phyloP scores from a whole-genome alignment of 2,113 vertebrate genomes.

The Mungos mungo region DNA sequence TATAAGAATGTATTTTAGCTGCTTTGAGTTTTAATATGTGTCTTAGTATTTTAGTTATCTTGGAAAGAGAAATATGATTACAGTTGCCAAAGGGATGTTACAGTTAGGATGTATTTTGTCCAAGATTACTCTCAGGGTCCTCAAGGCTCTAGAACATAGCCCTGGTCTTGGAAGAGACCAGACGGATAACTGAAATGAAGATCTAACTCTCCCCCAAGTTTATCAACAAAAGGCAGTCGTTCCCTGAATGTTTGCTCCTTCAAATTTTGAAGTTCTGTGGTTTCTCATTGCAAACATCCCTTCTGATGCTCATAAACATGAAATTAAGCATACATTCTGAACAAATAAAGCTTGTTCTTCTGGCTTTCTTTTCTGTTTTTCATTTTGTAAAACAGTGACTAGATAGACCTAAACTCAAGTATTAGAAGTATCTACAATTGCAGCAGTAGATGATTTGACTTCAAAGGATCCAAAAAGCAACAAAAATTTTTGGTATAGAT shows the following conservation, averaged over 20 bases:
- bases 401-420: not conserved
- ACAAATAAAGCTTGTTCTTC: not conserved
- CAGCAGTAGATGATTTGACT: not conserved
- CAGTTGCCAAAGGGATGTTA: not conserved
- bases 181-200: not conserved
- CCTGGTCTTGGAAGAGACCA: not conserved
- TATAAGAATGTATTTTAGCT: not conserved
- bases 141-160: not conserved
- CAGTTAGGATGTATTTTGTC: not conserved
- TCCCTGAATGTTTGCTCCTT: accelerated
- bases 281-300: not conserved
- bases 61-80: not conserved
- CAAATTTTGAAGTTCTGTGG: not conserved
- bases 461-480: not conserved
- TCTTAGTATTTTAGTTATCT: not conserved
- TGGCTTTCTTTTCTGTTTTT: not conserved
- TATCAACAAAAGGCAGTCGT: not conserved
- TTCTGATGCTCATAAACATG: not conserved
- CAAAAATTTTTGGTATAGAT: not conserved
- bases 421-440: not conserved
- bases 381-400: not conserved
- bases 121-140: not conserved
- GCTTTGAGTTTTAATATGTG: not conserved
- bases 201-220: not conserved
- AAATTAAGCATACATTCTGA: not conserved